Evolutionary conservation across 1,140 invertebrate genomes (phyloP), one percentile per base, ranked within the genome.

Genomic region (Zaprionus lachaisei): DNA sequence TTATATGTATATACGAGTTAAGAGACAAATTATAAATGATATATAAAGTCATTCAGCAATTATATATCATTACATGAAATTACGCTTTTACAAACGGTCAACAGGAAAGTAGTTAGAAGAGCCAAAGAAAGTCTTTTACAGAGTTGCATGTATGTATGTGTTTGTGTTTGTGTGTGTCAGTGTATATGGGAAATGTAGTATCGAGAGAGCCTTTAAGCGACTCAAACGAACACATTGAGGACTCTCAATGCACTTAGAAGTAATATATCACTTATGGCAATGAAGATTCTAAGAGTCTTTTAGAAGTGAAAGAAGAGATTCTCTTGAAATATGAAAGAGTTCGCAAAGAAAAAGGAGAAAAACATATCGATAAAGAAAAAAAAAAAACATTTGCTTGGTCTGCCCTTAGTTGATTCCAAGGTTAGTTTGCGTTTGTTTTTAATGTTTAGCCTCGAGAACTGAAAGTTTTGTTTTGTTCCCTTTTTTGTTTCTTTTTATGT

Each of bases 81-180:
- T 77, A 74, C 54, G 60, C 65, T 78, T 76, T 90, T 72, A 87
- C 87, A 81, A 92, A 92, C 91, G 91, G 91, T 81, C 91, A 92
- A 92, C 91, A 92, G 91, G 91, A 91, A 85, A 77, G 6, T 47
- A 87, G 67, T 90, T 78, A 68, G 65, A 79, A 87, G 70, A 84
- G 44, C 67, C 79, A 81, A 72, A 90, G 78, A 65, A 54, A 56
- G 71, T 83, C 71, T 22, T 54, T 56, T 26, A 65, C 51, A 56
- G 31, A 76, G 61, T 70, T 44, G 22, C 24, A 22, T 44, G 51
- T 79, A 14, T 69, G 41, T 55, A n/a, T 68, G 51, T 79, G 28
- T 62, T 34, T 58, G 28, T 68, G n/a, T 44, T 34, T 58, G 28
- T 68, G n/a, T 44, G 2, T 65, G 22, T 75, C n/a, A 67, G 5